Conservation (phyloP, 2,888 invertebrate genomes). For the Scaptomyza cyrtandrae region DNA sequence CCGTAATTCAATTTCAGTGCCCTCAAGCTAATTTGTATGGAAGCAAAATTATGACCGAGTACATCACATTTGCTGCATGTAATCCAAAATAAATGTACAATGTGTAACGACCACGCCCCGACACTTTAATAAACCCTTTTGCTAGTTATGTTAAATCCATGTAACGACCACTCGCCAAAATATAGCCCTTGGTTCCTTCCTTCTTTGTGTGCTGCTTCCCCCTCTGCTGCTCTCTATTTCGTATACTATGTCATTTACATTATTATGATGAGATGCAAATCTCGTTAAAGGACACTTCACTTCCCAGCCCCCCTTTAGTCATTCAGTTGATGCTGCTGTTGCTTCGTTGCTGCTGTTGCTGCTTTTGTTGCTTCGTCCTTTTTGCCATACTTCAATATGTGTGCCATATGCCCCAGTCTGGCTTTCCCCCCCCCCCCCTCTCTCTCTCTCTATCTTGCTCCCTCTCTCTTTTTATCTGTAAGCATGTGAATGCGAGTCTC, state of each 20-base stretch:
- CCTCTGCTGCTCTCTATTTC: not conserved
- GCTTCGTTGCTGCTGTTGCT: slow-evolving; percentile 37
- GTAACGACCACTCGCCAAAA: slow-evolving; percentile 57
- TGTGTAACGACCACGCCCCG: slow-evolving; percentile 31
- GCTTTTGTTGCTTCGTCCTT: slow-evolving; percentile 49
- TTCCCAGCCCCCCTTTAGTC: slow-evolving; percentile 39
- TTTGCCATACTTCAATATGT: slow-evolving; percentile 74
- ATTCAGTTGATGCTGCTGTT: too few species aligned
- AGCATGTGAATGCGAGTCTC: slow-evolving; percentile 6
- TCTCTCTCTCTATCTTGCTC: slow-evolving; percentile 9
- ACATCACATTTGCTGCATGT: slow-evolving; percentile 52
- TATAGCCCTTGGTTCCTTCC: slow-evolving; percentile 19
- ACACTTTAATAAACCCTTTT: slow-evolving; percentile 62
- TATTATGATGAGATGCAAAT: slow-evolving; percentile 77
- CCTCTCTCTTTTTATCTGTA: slow-evolving; percentile 2
- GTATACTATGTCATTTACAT: slow-evolving; percentile 69
- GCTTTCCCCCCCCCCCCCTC: slow-evolving; percentile 3
- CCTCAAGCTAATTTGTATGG: slow-evolving; percentile 42
- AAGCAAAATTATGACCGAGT: slow-evolving; percentile 36
- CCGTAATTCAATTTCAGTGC: slow-evolving; percentile 10
- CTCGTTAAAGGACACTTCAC: slow-evolving; percentile 78
- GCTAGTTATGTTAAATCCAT: slow-evolving; percentile 64
- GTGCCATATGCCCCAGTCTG: slow-evolving; percentile 69
- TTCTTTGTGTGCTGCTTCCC: not conserved
- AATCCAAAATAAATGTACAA: slow-evolving; percentile 33